These are phyloP conservation scores for Bufo gargarizans DNA, from an alignment of 2,113 vertebrate genomes.

Conservation along the genomic window DNA sequence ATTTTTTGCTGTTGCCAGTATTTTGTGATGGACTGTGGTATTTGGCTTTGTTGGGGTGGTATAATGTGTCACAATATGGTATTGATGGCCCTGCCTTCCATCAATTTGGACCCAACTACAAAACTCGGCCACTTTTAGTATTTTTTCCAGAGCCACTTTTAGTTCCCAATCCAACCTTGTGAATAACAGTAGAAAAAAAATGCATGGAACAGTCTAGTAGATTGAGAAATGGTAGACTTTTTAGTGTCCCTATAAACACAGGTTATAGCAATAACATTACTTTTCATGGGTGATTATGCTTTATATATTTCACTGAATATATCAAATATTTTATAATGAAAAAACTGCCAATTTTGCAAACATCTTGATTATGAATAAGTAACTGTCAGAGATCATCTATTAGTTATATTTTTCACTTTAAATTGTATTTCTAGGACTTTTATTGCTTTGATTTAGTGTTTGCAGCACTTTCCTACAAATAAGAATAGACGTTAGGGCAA, in stretches of 20 bases:
- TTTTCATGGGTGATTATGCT: background rate
- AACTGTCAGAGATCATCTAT: background rate
- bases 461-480: constrained; percentile 39
- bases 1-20: too few relatives aligned
- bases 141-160: too few relatives aligned
- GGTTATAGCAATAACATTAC: background rate
- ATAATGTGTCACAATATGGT: too few relatives aligned
- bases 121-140: too few relatives aligned
- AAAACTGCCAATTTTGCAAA: background rate
- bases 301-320: background rate
- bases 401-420: background rate
- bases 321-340: background rate
- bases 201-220: background rate
- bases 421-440: background rate
- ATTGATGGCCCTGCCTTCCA: too few relatives aligned
- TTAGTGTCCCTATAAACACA: background rate
- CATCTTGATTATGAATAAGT: constrained; percentile 6
- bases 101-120: too few relatives aligned
- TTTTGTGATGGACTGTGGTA: too few relatives aligned
- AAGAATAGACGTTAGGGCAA: constrained; percentile 27
- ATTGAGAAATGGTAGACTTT: background rate
- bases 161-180: too few relatives aligned
- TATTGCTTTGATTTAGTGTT: constrained; percentile 29
- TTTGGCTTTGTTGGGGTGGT: too few relatives aligned
- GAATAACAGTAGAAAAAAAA: background rate